Evolutionary conservation across 2,888 invertebrate species (phyloP).

Genomic region (Rhorus exstirpatorius): DNA sequence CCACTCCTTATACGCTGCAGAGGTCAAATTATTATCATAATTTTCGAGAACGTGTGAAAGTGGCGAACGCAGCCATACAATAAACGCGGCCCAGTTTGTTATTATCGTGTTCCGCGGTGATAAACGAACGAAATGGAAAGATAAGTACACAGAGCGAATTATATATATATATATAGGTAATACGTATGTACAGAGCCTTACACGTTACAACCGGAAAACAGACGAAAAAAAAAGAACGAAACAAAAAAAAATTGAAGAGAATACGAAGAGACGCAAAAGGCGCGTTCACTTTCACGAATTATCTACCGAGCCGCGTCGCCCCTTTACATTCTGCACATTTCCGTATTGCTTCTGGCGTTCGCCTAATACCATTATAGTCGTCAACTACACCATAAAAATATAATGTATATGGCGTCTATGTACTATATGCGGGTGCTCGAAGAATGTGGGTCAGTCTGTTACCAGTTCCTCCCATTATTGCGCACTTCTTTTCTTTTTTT

Average conservation of each 20-base stretch:
- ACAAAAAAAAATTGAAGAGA: conserved; percentile 42
- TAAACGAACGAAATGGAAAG: conserved; percentile 5
- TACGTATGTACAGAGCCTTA: conserved; percentile 6
- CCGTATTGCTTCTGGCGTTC: conserved; percentile 47
- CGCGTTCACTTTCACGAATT: conserved; percentile 80
- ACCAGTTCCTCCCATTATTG: conserved; percentile 49
- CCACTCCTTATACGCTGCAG: not conserved
- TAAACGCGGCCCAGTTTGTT: not conserved
- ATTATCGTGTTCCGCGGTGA: conserved; percentile 7
- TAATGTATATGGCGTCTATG: not conserved
- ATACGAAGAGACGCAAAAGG: conserved; percentile 58
- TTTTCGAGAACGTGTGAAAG: conserved; percentile 54
- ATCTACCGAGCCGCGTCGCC: conserved; percentile 73
- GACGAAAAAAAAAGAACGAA: conserved; percentile 24
- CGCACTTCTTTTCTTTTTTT: conserved; percentile 10
- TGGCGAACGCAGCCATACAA: conserved; percentile 16
- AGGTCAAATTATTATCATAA: conserved; percentile 16
- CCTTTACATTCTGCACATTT: conserved; percentile 52
- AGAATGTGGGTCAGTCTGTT: conserved; percentile 79
- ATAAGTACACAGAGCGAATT: conserved; percentile 2
- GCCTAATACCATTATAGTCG: conserved; percentile 12
- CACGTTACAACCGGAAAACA: conserved; percentile 17
- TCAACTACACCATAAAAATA: not conserved
- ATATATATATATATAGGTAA: not conserved
- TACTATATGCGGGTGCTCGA: conserved; percentile 67